These are phyloP conservation scores for Spodoptera frugiperda DNA, from an alignment of 1,140 invertebrate species.

Conservation along the genomic window DNA sequence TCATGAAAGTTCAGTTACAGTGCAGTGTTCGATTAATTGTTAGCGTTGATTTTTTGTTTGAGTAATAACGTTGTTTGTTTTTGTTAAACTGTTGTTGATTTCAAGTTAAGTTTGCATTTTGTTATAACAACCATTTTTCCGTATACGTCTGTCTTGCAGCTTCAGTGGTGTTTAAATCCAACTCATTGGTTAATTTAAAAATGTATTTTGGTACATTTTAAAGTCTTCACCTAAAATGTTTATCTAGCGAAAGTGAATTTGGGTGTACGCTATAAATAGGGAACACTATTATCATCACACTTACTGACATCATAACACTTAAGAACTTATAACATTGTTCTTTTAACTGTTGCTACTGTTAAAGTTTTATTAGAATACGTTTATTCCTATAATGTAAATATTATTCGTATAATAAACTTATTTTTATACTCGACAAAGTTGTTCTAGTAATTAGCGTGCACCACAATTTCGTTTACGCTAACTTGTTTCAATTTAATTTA, in stretches of 20 bases:
- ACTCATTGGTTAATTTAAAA: too few relatives aligned
- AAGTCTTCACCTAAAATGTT: too few relatives aligned
- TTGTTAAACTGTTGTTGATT: slow-evolving; percentile 2
- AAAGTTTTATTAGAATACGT: not conserved
- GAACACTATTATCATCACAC: not conserved
- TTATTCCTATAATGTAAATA: too few relatives aligned
- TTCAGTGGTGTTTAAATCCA: too few relatives aligned
- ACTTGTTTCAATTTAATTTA: too few relatives aligned
- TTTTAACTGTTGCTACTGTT: not conserved
- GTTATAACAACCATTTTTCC: not conserved
- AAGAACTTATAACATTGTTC: not conserved
- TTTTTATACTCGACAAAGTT: too few relatives aligned
- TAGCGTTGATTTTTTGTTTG: not conserved
- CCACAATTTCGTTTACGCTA: too few relatives aligned
- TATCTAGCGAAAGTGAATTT: too few relatives aligned
- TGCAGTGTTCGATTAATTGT: not conserved
- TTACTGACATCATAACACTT: not conserved
- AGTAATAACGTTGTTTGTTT: not conserved
- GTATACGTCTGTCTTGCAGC: not conserved
- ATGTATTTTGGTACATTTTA: too few relatives aligned
- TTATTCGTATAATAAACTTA: too few relatives aligned
- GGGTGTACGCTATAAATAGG: too few relatives aligned
- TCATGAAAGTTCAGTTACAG: not conserved
- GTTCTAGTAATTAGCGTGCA: too few relatives aligned
- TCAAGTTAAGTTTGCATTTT: slow-evolving; percentile 20